phyloP scores from a whole-genome alignment of 2,797 vertebrate species.

The Dermochelys coriacea region DNA sequence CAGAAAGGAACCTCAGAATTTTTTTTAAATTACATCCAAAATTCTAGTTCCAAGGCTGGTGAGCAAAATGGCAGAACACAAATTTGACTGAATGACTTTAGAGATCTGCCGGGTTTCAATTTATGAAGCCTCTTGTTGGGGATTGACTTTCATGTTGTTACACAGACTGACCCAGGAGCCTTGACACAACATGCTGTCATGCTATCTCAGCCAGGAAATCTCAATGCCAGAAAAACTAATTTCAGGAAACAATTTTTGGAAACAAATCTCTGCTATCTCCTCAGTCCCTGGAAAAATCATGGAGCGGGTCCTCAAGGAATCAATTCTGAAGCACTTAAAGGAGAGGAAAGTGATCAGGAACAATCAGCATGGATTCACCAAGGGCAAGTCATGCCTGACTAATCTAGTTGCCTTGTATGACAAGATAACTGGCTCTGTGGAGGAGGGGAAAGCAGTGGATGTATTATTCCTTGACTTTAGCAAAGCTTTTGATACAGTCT shows the following conservation, averaged over 20 bases:
- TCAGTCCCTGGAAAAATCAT: too few species aligned
- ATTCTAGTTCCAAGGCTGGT: neutral
- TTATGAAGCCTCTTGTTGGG: neutral
- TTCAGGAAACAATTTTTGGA: neutral
- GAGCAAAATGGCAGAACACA: neutral
- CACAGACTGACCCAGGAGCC: accelerated
- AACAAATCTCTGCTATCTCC: neutral
- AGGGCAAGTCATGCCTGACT: too few species aligned
- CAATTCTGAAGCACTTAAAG: too few species aligned
- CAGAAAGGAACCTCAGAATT: neutral
- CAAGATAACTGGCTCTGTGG: too few species aligned
- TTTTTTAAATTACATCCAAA: neutral
- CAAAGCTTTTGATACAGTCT: too few species aligned
- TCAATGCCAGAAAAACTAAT: neutral
- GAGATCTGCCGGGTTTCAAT: neutral
- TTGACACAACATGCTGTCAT: accelerated
- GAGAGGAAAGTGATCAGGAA: too few species aligned
- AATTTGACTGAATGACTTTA: neutral
- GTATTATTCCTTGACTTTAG: too few species aligned
- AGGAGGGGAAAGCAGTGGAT: too few species aligned
- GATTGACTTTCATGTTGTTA: neutral
- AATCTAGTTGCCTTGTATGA: too few species aligned
- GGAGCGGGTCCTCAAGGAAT: too few species aligned
- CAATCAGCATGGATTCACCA: too few species aligned
- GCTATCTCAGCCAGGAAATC: neutral